Percentiles rank a stretch among this genome's conserved stretches.
phyloP scores from a whole-genome alignment of 2,888 invertebrate species.

The Drosophila nigricruria region DNA sequence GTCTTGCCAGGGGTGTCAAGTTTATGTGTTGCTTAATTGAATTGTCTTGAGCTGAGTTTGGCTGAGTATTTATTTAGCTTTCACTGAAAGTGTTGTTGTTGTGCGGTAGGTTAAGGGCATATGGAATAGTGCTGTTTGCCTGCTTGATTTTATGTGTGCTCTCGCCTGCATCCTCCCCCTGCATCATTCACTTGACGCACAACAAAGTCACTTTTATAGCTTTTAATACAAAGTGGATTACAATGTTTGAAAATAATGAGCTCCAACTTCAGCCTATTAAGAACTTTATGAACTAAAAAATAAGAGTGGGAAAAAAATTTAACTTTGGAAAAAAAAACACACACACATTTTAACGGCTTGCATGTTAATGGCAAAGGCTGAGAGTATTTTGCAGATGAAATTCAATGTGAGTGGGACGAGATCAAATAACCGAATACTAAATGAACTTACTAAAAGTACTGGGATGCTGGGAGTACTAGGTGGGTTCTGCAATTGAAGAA shows the following conservation, averaged over 20 bases:
- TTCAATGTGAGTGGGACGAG: conserved; percentile 13
- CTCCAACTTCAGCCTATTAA: conserved; percentile 53
- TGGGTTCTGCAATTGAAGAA: too few relatives aligned
- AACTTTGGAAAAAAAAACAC: conserved; percentile 31
- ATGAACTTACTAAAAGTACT: not conserved
- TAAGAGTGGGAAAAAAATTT: conserved; percentile 16
- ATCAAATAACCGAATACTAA: not conserved
- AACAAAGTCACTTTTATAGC: conserved; percentile 34
- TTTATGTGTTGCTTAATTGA: conserved; percentile 78
- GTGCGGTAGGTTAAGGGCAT: conserved; percentile 14
- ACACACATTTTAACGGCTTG: conserved; percentile 32
- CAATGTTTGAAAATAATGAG: conserved; percentile 53
- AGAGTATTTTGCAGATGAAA: conserved; percentile 21
- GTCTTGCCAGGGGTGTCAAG: conserved; percentile 56
- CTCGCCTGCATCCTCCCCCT: not conserved
- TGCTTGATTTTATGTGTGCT: conserved; percentile 10
- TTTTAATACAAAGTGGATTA: conserved; percentile 59
- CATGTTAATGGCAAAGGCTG: conserved; percentile 41
- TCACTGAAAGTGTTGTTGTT: conserved; percentile 32
- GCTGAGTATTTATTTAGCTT: conserved; percentile 39
- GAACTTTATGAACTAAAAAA: conserved; percentile 59
- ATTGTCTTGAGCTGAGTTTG: conserved; percentile 69
- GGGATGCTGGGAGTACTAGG: too few relatives aligned
- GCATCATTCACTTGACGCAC: conserved; percentile 5
- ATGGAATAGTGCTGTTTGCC: conserved; percentile 10